Percentiles rank a stretch among this genome's conserved stretches.
Conservation (phyloP, 2,888 invertebrate genomes). For the Polyploca ridens region DNA sequence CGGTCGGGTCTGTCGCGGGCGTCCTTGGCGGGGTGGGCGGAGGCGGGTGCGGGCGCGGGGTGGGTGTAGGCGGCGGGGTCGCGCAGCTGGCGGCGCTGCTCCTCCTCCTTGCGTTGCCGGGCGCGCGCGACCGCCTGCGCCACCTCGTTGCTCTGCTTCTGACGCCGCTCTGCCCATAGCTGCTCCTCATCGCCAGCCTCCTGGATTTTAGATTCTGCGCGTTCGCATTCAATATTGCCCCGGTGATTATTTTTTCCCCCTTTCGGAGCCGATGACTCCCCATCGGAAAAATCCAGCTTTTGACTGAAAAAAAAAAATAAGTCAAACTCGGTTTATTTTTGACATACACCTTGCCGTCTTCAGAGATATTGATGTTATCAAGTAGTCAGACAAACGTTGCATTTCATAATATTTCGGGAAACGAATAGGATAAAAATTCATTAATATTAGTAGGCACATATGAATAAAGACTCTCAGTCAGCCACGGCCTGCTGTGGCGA, state of each 20-base stretch:
- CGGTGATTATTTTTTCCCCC: constrained; percentile 60
- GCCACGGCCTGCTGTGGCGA: too few relatives aligned
- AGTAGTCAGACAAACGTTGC: too few relatives aligned
- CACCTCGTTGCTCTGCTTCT: constrained; percentile 88
- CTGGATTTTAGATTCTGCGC: constrained; percentile 64
- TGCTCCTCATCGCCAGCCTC: constrained; percentile 79
- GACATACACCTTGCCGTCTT: too few relatives aligned
- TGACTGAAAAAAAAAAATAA: constrained; percentile 84
- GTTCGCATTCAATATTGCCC: constrained; percentile 65
- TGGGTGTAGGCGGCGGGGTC: constrained; percentile 60
- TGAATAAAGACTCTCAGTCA: too few relatives aligned
- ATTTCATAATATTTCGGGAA: too few relatives aligned
- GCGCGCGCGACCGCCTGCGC: constrained; percentile 93
- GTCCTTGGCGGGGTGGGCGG: constrained; percentile 55
- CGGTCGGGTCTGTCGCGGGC: constrained; percentile 52
- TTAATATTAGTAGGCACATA: too few relatives aligned
- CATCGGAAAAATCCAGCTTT: constrained; percentile 97
- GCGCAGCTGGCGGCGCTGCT: constrained; percentile 88
- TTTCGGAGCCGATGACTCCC: constrained; percentile 85
- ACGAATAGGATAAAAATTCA: too few relatives aligned
- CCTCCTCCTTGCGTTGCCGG: constrained; percentile 93
- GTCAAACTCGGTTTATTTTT: not conserved
- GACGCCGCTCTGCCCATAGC: constrained; percentile 88
- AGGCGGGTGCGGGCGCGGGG: constrained; percentile 47
- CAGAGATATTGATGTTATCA: too few relatives aligned